Evolutionary conservation across 2,113 vertebrate genomes (phyloP).

Genomic region (Pachyramphus minor): DNA sequence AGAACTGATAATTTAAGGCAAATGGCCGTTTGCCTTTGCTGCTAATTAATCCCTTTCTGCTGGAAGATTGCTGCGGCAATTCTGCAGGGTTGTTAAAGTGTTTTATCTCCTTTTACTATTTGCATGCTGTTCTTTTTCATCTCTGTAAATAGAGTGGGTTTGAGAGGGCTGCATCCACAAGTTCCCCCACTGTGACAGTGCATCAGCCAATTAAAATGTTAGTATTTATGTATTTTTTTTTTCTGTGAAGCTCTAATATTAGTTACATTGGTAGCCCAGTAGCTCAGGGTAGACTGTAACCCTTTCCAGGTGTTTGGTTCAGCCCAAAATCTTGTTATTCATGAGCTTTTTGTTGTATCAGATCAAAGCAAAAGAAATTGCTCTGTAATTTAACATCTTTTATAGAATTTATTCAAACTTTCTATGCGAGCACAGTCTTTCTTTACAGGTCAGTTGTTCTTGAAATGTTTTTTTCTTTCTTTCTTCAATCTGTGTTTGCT

Average conservation of each 20-base stretch:
- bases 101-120: constrained; percentile 22
- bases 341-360: neutral
- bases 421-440: neutral
- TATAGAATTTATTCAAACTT: neutral
- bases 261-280: neutral
- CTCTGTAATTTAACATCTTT: neutral
- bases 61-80: neutral
- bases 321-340: neutral
- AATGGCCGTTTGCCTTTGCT: constrained; percentile 20
- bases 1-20: constrained; percentile 16
- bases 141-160: constrained; percentile 15
- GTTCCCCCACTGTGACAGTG: neutral
- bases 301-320: neutral
- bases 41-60: constrained; percentile 38
- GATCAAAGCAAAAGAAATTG: constrained; percentile 1
- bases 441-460: neutral
- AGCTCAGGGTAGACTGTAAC: neutral
- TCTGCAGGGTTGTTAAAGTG: neutral
- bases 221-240: constrained; percentile 5
- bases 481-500: neutral
- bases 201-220: constrained; percentile 23
- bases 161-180: neutral
- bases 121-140: constrained; percentile 24
- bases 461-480: neutral
- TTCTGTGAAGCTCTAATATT: neutral